Conservation (phyloP, 2,888 invertebrate genomes). For the Tenthredo mesomela region DNA sequence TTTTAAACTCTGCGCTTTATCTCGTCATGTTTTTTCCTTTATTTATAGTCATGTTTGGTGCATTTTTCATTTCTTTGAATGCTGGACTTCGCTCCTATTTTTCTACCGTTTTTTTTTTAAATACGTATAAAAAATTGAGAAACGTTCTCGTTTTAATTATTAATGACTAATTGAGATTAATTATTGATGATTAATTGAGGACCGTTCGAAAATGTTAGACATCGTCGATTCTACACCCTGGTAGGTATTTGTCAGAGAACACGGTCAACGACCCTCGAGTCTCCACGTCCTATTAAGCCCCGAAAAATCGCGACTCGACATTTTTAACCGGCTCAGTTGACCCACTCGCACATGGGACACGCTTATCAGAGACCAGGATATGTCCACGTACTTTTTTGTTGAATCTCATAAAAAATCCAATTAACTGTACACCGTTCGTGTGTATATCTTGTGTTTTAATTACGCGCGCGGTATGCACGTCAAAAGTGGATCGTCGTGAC, state of each 20-base stretch:
- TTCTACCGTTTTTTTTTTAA: not conserved
- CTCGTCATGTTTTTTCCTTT: not conserved
- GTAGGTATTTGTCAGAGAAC: slow-evolving; percentile 4
- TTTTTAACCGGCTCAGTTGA: not conserved
- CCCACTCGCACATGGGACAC: not conserved
- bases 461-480: not conserved
- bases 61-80: not conserved
- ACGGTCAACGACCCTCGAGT: slow-evolving; percentile 42
- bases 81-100: not conserved
- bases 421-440: slow-evolving; percentile 17
- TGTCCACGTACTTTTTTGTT: slow-evolving; percentile 1
- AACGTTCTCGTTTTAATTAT: not conserved
- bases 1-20: slow-evolving; percentile 62
- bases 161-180: too few species aligned
- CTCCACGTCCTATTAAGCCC: slow-evolving; percentile 19
- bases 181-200: not conserved
- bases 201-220: not conserved
- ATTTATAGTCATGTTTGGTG: not conserved
- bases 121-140: not conserved
- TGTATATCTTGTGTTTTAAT: slow-evolving; percentile 32
- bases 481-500: not conserved
- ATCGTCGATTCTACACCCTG: not conserved
- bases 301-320: slow-evolving; percentile 3
- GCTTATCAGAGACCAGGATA: slow-evolving; percentile 25
- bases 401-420: slow-evolving; percentile 47